phyloP scores from a whole-genome alignment of 2,888 invertebrate genomes.

The Lochmaea capreae region DNA sequence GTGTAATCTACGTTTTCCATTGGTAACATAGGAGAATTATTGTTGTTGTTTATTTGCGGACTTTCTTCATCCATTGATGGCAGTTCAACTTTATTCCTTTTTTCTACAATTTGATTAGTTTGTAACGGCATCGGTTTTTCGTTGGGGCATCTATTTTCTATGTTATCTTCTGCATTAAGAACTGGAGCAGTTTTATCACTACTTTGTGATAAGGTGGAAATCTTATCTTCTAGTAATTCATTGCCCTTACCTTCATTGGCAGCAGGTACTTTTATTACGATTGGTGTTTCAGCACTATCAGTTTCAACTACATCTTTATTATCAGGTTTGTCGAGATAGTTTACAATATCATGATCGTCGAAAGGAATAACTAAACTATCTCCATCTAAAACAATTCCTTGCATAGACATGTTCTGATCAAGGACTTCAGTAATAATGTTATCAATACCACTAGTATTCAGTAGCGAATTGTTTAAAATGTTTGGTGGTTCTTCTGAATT shows the following conservation, averaged over 20 bases:
- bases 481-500: no score
- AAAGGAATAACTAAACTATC: constrained; percentile 11
- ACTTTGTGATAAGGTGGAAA: background rate
- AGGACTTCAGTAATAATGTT: constrained; percentile 18
- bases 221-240: background rate
- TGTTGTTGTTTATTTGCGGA: no score
- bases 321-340: background rate
- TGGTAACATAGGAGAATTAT: no score
- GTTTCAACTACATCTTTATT: background rate
- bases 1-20: no score
- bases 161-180: no score
- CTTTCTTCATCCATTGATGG: no score
- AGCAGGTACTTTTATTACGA: background rate
- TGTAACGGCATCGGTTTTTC: no score
- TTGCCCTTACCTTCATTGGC: background rate
- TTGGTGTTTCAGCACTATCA: background rate
- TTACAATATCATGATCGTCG: background rate
- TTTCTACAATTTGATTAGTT: no score
- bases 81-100: no score
- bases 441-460: background rate
- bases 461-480: background rate
- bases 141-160: no score
- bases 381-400: constrained; percentile 13
- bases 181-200: constrained; percentile 1
- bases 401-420: constrained; percentile 5